Conservation (phyloP, 2,797 vertebrate species). For the Odontamblyopus lacepedii region DNA sequence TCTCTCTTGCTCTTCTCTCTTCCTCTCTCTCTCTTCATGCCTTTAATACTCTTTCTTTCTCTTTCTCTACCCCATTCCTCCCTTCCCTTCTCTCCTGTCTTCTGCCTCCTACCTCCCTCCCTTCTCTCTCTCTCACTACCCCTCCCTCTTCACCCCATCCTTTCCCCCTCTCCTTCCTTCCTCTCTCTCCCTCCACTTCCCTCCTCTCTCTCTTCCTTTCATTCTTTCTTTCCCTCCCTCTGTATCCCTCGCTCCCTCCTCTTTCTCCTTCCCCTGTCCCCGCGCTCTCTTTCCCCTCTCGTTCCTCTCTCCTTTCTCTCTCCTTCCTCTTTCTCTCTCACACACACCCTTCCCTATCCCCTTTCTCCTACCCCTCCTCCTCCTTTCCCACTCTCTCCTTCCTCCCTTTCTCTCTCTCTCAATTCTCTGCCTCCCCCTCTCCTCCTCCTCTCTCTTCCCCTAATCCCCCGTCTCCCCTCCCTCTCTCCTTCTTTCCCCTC, state of each 20-base stretch:
- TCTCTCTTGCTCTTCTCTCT: slow-evolving; percentile 18
- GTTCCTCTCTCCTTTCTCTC: neutral
- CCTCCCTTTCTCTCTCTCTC: neutral
- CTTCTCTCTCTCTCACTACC: neutral
- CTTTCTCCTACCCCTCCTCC: neutral
- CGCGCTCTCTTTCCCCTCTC: neutral
- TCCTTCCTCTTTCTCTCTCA: no score
- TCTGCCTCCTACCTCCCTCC: neutral
- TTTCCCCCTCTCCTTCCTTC: neutral
- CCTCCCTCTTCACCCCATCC: no score
- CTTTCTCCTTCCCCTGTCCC: neutral
- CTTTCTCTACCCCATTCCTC: neutral
- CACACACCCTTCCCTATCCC: no score
- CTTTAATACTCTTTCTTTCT: neutral
- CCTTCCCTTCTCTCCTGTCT: neutral
- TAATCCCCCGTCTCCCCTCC: neutral
- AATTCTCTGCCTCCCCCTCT: neutral
- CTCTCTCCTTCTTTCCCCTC: neutral
- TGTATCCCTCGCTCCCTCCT: neutral
- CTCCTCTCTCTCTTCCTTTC: neutral
- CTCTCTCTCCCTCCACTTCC: no score
- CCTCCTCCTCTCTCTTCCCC: neutral
- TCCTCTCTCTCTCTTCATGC: no score
- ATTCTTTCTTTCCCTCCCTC: no score
- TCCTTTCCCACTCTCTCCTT: no score